phyloP scores from a whole-genome alignment of 92 coral and sea anemone species.

The Parazoanthus atlanticus region DNA sequence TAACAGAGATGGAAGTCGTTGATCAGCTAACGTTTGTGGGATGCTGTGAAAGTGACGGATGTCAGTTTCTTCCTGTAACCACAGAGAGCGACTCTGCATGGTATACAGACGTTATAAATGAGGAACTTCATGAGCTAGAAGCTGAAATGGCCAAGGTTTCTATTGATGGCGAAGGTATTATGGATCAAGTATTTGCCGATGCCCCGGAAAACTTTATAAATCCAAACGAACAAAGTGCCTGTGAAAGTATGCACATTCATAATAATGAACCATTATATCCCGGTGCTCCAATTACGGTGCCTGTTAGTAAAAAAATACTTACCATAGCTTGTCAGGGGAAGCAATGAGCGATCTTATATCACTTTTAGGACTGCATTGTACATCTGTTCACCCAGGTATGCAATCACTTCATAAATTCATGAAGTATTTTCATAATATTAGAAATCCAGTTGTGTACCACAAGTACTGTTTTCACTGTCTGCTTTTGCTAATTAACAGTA shows the following conservation, averaged over 20 bases:
- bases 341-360: not conserved
- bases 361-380: slow-evolving; percentile 2
- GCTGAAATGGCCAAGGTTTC: slow-evolving; percentile 3
- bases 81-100: not conserved
- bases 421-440: slow-evolving; percentile 7
- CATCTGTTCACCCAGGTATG: slow-evolving; percentile 6
- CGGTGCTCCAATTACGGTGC: slow-evolving; percentile 4
- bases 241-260: slow-evolving; percentile 3
- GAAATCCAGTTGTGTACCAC: slow-evolving; percentile 15
- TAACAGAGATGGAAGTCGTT: not conserved
- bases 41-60: not conserved
- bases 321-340: not conserved
- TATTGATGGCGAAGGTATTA: not conserved
- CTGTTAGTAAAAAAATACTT: not conserved
- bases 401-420: slow-evolving; percentile 10
- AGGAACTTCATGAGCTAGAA: not conserved
- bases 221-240: not conserved
- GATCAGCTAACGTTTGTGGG: no score
- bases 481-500: not conserved
- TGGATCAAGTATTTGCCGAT: slow-evolving; percentile 2
- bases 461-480: slow-evolving; percentile 11
- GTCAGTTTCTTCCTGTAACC: slow-evolving; percentile 8
- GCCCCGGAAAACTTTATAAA: slow-evolving; percentile 4
- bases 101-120: not conserved
- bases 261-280: not conserved